A percentile compares a stretch with the other conserved stretches of the same genome.
Conservation (phyloP, 53 echinoderm and acorn worm genomes). For the Pentamera pediparva region DNA sequence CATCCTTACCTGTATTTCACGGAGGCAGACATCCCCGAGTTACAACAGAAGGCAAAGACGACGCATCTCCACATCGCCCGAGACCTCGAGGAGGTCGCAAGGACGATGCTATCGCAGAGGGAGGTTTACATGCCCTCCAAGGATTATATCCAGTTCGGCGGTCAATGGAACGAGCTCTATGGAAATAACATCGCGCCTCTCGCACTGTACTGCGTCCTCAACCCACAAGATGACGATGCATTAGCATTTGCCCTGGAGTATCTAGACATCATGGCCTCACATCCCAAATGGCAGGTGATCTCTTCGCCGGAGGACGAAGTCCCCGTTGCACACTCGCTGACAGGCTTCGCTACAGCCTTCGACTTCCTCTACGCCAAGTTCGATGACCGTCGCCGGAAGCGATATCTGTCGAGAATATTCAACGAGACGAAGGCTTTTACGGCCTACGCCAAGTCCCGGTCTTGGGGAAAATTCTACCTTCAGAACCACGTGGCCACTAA, state of each 20-base stretch:
- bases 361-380: conserved; percentile 80
- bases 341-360: conserved; percentile 87
- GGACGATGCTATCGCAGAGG: conserved; percentile 56
- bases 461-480: conserved; percentile 81
- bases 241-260: conserved; percentile 64
- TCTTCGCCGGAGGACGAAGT: conserved; percentile 70
- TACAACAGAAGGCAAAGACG: conserved; percentile 58
- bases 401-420: conserved; percentile 60
- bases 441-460: conserved; percentile 40
- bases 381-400: conserved; percentile 45
- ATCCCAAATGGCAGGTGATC: conserved; percentile 89
- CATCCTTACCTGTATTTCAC: conserved; percentile 87
- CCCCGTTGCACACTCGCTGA: conserved; percentile 88
- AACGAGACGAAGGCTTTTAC: conserved; percentile 73
- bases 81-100: conserved; percentile 46
- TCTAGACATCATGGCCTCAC: conserved; percentile 76
- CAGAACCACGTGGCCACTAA: conserved; percentile 98
- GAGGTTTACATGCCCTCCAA: conserved; percentile 61
- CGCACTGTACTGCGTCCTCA: conserved; percentile 83
- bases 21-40: conserved; percentile 47
- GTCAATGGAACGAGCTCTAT: conserved; percentile 86
- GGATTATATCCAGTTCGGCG: conserved; percentile 73
- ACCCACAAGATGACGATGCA: conserved; percentile 70
- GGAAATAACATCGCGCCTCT: conserved; percentile 87
- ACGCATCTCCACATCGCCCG: conserved; percentile 60